Percentiles rank a stretch among this genome's conserved stretches.
Evolutionary conservation across 1,140 invertebrate species (phyloP).

Genomic region (Holotrichia oblita): DNA sequence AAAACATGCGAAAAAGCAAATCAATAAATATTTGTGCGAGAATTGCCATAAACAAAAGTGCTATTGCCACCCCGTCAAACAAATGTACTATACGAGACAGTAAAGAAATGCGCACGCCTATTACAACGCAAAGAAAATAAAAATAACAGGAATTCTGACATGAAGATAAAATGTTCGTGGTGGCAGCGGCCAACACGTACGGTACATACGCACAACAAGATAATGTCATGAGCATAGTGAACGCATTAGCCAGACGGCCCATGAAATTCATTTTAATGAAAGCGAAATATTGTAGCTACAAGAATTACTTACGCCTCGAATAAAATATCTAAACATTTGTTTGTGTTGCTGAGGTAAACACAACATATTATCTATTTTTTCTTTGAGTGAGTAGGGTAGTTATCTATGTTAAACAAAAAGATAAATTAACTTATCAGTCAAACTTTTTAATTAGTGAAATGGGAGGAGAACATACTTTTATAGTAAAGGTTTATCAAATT

Average conservation of each 20-base stretch:
- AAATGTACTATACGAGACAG: neutral
- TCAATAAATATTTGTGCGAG: neutral
- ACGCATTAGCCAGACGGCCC: conserved; percentile 16
- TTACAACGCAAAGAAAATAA: conserved; percentile 26
- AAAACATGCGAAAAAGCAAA: neutral
- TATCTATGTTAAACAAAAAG: no score
- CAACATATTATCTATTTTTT: neutral
- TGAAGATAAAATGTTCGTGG: neutral
- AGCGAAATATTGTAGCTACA: neutral
- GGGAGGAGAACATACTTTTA: no score
- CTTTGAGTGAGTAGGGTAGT: no score
- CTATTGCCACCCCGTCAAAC: neutral
- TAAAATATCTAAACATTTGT: neutral
- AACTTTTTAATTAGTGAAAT: no score
- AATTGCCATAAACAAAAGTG: neutral
- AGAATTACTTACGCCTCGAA: conserved; percentile 19
- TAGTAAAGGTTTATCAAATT: no score
- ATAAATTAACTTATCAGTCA: no score
- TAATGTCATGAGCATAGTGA: conserved; percentile 23
- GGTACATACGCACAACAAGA: conserved; percentile 9
- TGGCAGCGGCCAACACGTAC: conserved; percentile 23
- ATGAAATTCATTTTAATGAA: conserved; percentile 36
- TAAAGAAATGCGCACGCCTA: neutral
- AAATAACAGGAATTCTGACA: conserved; percentile 10
- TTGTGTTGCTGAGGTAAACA: neutral